Base-by-base conservation (phyloP, 2,888 invertebrate genomes). In the Aleiodes alternator region DNA sequence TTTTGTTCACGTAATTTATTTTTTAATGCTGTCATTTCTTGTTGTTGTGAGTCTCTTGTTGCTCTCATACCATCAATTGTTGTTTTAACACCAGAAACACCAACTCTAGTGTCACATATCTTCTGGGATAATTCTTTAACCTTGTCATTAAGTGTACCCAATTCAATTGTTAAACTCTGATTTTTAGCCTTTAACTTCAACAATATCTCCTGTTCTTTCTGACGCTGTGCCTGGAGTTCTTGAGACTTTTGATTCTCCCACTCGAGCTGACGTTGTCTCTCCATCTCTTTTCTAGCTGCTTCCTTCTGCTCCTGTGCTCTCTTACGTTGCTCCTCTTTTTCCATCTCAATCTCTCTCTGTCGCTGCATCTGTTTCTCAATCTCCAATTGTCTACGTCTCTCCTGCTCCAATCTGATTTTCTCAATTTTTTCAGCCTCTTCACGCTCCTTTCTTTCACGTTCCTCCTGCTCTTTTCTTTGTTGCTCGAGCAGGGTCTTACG, bases 41-140 rank as follows among this genome's bases (percentile, higher is more conserved):
- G 92, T 92, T 98, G 94, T 82, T 97, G 97, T 0, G 95, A 91
- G 88, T 99, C 99, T 4, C 99, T 92, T n/a, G 96, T 96, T 0
- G 95, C 92, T 87, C 95, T 92, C 98, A 98, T 98, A 0, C 96
- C 96, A 88, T 99, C 99, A 75, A 99, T 99, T n/a, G 96, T 96
- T 0, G 96, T 93, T 90, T 98, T 98, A 2, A 97, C 95, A 51
- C 95, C 94, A 0, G 97, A 96, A 0, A 98, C 97, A 2, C 96
- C 96, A 5, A 95, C 94, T 16, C 96, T 92, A 0, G 96, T 96
- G 85, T 96, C 95, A 83, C 94, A 94, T 80, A 97, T 96, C 87
- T 95, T 95, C 81, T 93, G 93, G 8, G 95, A 95, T 70, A 96
- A 90, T 85, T 96, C 96, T 79, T 94, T 94, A 34, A 96, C 95